Conservation (phyloP, 2,113 vertebrate species). For the Grus americana region DNA sequence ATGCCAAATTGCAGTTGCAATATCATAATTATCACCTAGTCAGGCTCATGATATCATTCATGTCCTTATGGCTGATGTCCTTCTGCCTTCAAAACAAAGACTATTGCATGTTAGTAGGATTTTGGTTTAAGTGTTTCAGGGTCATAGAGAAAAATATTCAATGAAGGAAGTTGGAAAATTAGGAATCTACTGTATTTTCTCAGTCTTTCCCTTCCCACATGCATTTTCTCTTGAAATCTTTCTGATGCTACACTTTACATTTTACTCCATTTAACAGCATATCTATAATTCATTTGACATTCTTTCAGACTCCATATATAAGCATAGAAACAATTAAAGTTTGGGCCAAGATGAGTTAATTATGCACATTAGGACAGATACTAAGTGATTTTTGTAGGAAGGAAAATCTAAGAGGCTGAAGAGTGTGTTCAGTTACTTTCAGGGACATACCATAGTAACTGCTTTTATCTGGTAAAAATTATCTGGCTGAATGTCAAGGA, state of each 20-base stretch:
- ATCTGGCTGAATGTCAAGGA: neutral
- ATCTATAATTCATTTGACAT: neutral
- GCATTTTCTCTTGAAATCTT: neutral
- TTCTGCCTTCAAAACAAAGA: neutral
- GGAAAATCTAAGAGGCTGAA: neutral
- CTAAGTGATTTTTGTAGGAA: neutral
- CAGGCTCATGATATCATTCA: neutral
- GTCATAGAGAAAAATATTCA: neutral
- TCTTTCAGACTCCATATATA: neutral
- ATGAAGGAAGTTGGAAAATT: neutral
- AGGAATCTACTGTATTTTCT: neutral
- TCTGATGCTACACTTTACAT: neutral
- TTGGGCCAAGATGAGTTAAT: neutral
- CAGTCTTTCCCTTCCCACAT: neutral
- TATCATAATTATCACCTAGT: neutral
- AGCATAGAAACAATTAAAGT: neutral
- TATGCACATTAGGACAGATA: neutral
- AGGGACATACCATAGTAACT: neutral
- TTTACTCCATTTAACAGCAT: neutral
- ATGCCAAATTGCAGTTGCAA: neutral
- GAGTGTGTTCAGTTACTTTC: neutral
- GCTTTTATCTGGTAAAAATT: neutral
- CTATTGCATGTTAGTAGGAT: neutral
- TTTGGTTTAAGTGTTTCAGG: neutral
- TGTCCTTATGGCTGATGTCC: neutral